Evolutionary conservation across 1,140 invertebrate genomes (phyloP).

Genomic region (Acromyrmex charruanus): DNA sequence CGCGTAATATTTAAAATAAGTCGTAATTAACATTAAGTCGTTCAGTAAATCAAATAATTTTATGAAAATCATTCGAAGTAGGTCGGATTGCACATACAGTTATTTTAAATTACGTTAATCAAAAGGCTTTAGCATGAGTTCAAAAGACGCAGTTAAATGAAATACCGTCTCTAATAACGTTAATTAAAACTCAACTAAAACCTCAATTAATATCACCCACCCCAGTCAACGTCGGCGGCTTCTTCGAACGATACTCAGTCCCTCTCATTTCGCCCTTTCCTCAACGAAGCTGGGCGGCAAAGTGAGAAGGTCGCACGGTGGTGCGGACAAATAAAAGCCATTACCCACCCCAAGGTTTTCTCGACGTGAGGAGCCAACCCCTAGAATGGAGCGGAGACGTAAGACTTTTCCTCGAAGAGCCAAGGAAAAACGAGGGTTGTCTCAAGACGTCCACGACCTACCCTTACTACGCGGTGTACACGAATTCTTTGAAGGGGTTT

Average conservation of each 20-base stretch:
- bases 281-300: constrained; percentile 59
- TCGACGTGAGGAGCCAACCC: constrained; percentile 52
- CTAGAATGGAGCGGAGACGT: constrained; percentile 22
- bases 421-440: constrained; percentile 83
- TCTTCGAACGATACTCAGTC: constrained; percentile 49
- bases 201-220: constrained; percentile 84
- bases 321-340: constrained; percentile 84
- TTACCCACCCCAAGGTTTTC: constrained; percentile 81
- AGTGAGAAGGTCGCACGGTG: constrained; percentile 65
- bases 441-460: constrained; percentile 83
- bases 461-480: constrained; percentile 80
- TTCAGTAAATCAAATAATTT: constrained; percentile 14
- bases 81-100: constrained; percentile 44
- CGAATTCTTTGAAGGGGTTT: constrained; percentile 78
- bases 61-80: constrained; percentile 40
- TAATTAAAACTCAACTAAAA: constrained; percentile 84
- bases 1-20: not conserved
- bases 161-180: constrained; percentile 84
- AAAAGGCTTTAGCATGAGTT: constrained; percentile 48
- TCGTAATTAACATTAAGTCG: not conserved
- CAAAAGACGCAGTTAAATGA: constrained; percentile 63
- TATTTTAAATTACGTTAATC: constrained; percentile 41
- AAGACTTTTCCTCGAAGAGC: constrained; percentile 76
- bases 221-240: constrained; percentile 40
- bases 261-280: constrained; percentile 60